Base-by-base conservation (phyloP, 2,113 vertebrate genomes). In the Agapornis roseicollis region DNA sequence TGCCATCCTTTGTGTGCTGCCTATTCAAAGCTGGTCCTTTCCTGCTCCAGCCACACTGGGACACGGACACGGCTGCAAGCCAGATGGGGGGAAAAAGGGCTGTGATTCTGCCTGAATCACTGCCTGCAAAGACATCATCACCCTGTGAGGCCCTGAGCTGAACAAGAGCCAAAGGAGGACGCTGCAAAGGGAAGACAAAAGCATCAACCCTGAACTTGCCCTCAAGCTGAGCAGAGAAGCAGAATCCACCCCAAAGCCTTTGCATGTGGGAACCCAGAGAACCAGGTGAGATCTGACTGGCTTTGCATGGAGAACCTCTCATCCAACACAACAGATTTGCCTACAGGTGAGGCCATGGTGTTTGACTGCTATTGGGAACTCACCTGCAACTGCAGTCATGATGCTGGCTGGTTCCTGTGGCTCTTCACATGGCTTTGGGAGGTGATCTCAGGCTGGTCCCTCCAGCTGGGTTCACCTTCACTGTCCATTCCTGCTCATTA, bases 1-100 rank as follows among this genome's bases (percentile, higher is more conserved):
- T 95, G 94, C 72, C 47, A 11, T 58, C 87, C 84, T 96, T 87
- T 96, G 93, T 95, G 69, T 37, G 49, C 69, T 2, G 2, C 14
- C 50, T 79, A 5, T 7, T 68, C 87, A 84, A 42, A 92, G 80
- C 89, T n/a, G 52, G 25, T 76, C 77, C 41, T 61, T 66, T 29
- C 74, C 82, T 85, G 70, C 58, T 29, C 65, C 82, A 35, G 86
- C 68, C 80, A 73, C 63, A 63, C n/a, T 2, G 8, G n/a, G 72
- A 60, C 13, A 76, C 3, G 2, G 64, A 55, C 79, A 73, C 0
- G 24, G 90, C 41, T 55, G 52, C 33, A 42, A 55, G 76, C 39
- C 90, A 65, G 23, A n/a, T 22, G 17, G 10, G 39, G 33, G 41
- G 15, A 22, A 60, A 60, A 77, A 77, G 49, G 63, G 39, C 77